phyloP scores from a whole-genome alignment of 1,140 invertebrate genomes.

The Rhagoletis zephyria region DNA sequence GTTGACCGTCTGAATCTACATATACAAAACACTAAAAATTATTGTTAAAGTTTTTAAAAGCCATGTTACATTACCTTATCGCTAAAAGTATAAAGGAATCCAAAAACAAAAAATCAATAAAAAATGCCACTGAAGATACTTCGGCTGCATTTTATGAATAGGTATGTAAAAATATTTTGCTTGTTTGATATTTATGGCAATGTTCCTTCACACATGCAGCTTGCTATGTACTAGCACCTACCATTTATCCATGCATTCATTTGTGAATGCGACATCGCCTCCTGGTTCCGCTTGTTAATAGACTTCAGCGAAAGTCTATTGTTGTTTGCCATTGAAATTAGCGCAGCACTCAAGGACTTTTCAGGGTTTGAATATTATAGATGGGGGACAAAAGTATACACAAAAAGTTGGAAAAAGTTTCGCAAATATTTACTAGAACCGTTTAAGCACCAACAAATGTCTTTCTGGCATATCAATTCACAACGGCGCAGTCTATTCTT shows the following conservation, averaged over 20 bases:
- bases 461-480: neutral
- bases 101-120: slow-evolving; percentile 19
- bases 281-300: slow-evolving; percentile 68
- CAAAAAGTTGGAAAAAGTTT: slow-evolving; percentile 24
- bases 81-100: neutral
- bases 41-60: too few species aligned
- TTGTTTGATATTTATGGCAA: too few species aligned
- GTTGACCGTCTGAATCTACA: too few species aligned
- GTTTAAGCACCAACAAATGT: slow-evolving; percentile 12
- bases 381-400: slow-evolving; percentile 22
- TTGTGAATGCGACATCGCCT: slow-evolving; percentile 81
- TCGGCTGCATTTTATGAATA: neutral
- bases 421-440: neutral
- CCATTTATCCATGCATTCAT: slow-evolving; percentile 88
- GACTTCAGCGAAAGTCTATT: slow-evolving; percentile 64
- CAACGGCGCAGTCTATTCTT: neutral
- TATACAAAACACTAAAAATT: too few species aligned
- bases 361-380: neutral
- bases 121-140: neutral
- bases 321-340: slow-evolving; percentile 41
- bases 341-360: slow-evolving; percentile 26
- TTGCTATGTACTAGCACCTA: slow-evolving; percentile 74
- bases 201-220: neutral
- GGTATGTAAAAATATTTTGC: neutral
- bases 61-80: too few species aligned